Evolutionary conservation across 2,888 invertebrate species (phyloP), one percentile per base, ranked within the genome.

Genomic region (Oxycera nigricornis): DNA sequence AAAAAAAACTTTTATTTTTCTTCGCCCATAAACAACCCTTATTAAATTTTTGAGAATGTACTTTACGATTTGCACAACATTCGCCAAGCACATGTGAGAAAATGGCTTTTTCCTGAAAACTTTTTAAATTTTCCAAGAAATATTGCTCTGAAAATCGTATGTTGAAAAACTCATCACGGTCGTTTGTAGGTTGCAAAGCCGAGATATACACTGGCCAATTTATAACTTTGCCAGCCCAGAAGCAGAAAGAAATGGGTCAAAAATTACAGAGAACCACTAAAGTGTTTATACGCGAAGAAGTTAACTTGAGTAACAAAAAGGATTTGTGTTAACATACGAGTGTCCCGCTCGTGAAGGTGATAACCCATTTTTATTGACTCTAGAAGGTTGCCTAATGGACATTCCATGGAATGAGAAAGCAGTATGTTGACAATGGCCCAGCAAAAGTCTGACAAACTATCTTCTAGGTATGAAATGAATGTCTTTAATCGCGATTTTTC

Each of bases 31-130:
- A 46, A 14, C 46, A 46, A 46, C 46, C 46, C 46, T 17, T 46
- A 46, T 46, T 46, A 46, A 46, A 46, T 46, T 46, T 14, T 46
- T n/a, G 6, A 46, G 17, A 17, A 46, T 17, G 11, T 46, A 46
- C 46, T 2, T 3, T 17, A 46, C 46, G 46, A 46, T 46, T 46
- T 14, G 46, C 14, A 46, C 46, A 46, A 46, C 4, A 46, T 46
- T 46, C 17, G 11, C 46, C 17, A n/a, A 14, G 17, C 46, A 46
- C 46, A 46, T 46, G 46, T 46, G 46, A 17, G 46, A 46, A 46
- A 46, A 46, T 46, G 46, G 46, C 46, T 46, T 46, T 46, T 46
- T 46, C 46, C 46, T 46, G 46, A 46, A 46, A 46, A 46, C 46
- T 46, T 46, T 46, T 46, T 46, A 46, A 46, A 46, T 46, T 46